Evolutionary conservation across 2,113 vertebrate species (phyloP).

Genomic region (Tenrec ecaudatus): DNA sequence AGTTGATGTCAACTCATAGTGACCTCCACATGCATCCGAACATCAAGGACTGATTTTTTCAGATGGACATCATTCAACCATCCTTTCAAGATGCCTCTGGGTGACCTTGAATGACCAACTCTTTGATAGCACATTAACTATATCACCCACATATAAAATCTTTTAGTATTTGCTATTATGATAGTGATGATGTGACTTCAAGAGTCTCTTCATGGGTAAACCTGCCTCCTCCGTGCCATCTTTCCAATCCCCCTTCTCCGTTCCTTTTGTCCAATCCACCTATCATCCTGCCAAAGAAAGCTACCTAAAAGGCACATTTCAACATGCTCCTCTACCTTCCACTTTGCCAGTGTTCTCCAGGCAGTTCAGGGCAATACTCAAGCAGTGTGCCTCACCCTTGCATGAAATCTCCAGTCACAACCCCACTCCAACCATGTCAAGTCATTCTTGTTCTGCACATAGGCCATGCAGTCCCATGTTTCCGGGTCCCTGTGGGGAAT

Average conservation of each 20-base stretch:
- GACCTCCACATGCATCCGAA: neutral
- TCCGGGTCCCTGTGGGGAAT: neutral
- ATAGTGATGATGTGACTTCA: neutral
- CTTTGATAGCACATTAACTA: neutral
- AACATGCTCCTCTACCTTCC: neutral
- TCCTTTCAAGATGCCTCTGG: neutral
- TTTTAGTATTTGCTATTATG: neutral
- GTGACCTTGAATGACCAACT: neutral
- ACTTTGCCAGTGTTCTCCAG: neutral
- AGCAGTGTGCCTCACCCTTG: neutral
- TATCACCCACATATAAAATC: neutral
- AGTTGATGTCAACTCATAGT: neutral
- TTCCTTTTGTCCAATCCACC: neutral
- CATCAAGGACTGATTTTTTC: neutral
- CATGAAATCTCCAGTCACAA: neutral
- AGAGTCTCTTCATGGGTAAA: neutral
- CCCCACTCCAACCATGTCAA: neutral
- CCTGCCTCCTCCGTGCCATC: neutral
- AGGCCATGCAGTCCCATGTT: neutral
- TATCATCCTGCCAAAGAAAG: neutral
- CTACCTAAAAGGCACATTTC: neutral
- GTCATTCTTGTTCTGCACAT: conserved; percentile 27
- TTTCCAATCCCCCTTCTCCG: neutral
- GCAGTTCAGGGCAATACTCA: neutral
- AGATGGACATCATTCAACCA: neutral